Percentiles rank a stretch among this genome's conserved stretches.
phyloP scores from a whole-genome alignment of 2,888 invertebrate species.

The Drosophila prostipennis region DNA sequence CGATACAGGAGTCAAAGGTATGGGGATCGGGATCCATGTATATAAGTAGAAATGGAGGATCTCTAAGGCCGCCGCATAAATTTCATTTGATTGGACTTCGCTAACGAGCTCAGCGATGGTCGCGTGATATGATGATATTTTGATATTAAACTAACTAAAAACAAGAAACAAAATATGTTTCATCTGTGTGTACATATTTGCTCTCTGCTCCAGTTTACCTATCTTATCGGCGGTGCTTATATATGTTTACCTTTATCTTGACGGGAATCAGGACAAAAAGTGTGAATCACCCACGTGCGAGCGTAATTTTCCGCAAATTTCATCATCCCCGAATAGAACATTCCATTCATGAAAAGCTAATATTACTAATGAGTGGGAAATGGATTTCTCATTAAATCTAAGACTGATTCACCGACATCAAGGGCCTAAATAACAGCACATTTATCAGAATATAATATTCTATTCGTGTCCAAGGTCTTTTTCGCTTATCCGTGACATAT shows the following conservation, averaged over 20 bases:
- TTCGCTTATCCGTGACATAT: constrained; percentile 12
- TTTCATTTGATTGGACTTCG: constrained; percentile 64
- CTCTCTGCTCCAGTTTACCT: constrained; percentile 3
- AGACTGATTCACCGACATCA: neutral
- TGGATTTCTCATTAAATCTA: neutral
- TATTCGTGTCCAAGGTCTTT: neutral
- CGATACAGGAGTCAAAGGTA: constrained; percentile 30
- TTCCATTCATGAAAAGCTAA: neutral
- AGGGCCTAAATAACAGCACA: neutral
- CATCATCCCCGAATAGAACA: constrained; percentile 11
- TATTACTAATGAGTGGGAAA: neutral
- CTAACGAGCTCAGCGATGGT: constrained; percentile 67
- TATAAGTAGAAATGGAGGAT: constrained; percentile 42
- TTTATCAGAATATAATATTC: neutral
- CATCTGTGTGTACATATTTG: neutral
- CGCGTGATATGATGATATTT: neutral
- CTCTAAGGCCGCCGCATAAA: constrained; percentile 71
- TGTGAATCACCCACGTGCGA: neutral
- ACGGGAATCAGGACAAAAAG: constrained; percentile 7
- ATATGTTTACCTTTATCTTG: neutral
- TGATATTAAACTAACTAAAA: neutral
- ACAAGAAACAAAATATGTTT: too few species aligned
- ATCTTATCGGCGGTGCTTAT: constrained; percentile 14
- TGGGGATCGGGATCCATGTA: constrained; percentile 22
- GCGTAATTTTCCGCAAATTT: constrained; percentile 11